A percentile compares a stretch with the other conserved stretches of the same genome.
Evolutionary conservation across 2,888 invertebrate species (phyloP).

Genomic region (Nephrotoma appendiculata): DNA sequence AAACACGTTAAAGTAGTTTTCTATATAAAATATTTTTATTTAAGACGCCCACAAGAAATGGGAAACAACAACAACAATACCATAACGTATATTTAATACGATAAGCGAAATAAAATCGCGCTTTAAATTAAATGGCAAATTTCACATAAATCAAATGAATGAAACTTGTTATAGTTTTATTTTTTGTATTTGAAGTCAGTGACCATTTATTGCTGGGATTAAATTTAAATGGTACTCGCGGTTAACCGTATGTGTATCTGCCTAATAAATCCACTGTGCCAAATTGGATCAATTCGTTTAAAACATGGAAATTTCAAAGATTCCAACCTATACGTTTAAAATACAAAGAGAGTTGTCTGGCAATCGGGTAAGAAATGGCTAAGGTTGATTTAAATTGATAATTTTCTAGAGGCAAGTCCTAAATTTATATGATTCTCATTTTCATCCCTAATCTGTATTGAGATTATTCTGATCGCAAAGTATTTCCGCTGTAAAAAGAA

Average conservation of each 20-base stretch:
- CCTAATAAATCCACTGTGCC: neutral
- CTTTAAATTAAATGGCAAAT: neutral
- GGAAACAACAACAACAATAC: neutral
- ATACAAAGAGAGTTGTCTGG: too few relatives aligned
- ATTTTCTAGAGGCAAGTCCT: too few relatives aligned
- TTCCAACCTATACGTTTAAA: too few relatives aligned
- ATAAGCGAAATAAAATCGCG: neutral
- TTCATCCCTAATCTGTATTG: too few relatives aligned
- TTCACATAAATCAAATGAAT: neutral
- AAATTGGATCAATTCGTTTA: neutral
- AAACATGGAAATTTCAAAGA: neutral
- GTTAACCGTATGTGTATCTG: neutral
- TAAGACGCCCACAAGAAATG: neutral
- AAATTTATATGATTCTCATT: too few relatives aligned
- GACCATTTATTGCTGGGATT: neutral
- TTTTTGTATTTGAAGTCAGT: neutral
- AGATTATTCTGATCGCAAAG: too few relatives aligned
- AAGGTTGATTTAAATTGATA: too few relatives aligned
- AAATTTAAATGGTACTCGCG: neutral
- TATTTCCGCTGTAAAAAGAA: too few relatives aligned
- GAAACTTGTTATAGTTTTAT: neutral
- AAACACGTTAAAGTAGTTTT: neutral
- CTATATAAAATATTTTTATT: neutral
- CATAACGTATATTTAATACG: neutral
- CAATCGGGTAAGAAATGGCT: too few relatives aligned